Evolutionary conservation across 2,797 vertebrate genomes (phyloP).

Genomic region (Parambassis ranga): DNA sequence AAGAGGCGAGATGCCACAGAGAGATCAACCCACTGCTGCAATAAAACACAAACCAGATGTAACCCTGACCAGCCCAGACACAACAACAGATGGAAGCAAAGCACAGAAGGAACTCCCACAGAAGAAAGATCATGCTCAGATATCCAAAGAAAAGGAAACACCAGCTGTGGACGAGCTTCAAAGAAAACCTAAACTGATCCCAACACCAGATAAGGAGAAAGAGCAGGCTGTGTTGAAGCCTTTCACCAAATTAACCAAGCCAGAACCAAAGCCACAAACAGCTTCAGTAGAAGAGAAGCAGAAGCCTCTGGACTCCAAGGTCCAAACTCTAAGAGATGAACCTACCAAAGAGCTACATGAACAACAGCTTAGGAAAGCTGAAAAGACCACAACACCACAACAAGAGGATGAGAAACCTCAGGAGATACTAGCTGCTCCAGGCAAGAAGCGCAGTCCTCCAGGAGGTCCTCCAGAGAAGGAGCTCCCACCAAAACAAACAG

Average conservation of each 20-base stretch:
- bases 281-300: constrained; percentile 15
- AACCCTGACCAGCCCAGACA: not conserved
- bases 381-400: constrained; percentile 1
- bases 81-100: constrained; percentile 3
- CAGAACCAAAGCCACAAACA: constrained; percentile 32
- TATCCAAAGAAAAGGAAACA: constrained; percentile 29
- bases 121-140: constrained; percentile 28
- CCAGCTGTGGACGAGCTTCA: constrained; percentile 17
- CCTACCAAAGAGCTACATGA: constrained; percentile 8
- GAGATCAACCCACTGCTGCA: constrained; percentile 11
- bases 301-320: constrained; percentile 33
- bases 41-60: constrained; percentile 3
- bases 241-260: constrained; percentile 33
- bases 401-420: constrained; percentile 17
- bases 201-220: constrained; percentile 41
- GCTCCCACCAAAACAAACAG: constrained; percentile 38
- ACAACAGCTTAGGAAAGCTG: constrained; percentile 7
- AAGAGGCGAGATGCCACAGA: constrained; percentile 23
- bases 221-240: constrained; percentile 56
- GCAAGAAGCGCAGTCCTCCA: constrained; percentile 33
- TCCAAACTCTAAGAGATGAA: constrained; percentile 12
- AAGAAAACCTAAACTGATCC: constrained; percentile 38
- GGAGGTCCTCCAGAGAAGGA: constrained; percentile 19
- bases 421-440: not conserved
- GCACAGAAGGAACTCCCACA: constrained; percentile 28